Evolutionary conservation across 1,140 invertebrate genomes (phyloP), one percentile per base, ranked within the genome.

Genomic region (Macrosteles quadrilineatus): DNA sequence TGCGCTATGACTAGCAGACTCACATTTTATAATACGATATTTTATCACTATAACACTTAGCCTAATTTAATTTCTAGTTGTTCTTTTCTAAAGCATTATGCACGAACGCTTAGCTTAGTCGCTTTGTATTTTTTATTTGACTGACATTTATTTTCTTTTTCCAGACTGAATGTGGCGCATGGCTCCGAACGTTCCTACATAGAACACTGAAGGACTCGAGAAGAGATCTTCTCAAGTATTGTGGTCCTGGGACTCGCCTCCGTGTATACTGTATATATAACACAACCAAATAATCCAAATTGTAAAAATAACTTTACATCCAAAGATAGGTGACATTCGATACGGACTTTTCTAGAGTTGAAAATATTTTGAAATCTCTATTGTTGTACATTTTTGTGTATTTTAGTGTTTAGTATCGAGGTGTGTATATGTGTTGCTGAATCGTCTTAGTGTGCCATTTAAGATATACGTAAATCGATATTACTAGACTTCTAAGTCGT

Each of bases 221-320:
- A 3, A 21, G 55, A 29, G n/a, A 14, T 29, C 12, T 2, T 9
- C 12, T n/a, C n/a, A n/a, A 29, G 11, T 17, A 21, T 27, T 21
- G 55, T 59, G 55, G 4, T 14, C 4, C 25, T 27, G 11, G 27
- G 21, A 29, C 25, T 27, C 55, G 21, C 21, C 12, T 50, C 25
- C 55, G 9, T 59, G 55, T 59, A 59, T 11, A 59, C 27, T 59
- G 55, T 59, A 59, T 11, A 59, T 59, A 59, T 11, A 27, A 9
- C 2, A 59, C 27, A 59, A 59, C 55, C 55, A 59, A 59, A 59
- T 59, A 59, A 59, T 59, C 55, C 23, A 59, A 59, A 59, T 59
- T 59, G 55, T 59, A 59, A 59, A 27, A 59, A 50, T 50, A 27
- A 59, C 23, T 59, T 27, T 14, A 30, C 55, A 59, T 59, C 55